Base-by-base conservation (phyloP, 2,888 invertebrate genomes). In the Drosophila kambysellisi region DNA sequence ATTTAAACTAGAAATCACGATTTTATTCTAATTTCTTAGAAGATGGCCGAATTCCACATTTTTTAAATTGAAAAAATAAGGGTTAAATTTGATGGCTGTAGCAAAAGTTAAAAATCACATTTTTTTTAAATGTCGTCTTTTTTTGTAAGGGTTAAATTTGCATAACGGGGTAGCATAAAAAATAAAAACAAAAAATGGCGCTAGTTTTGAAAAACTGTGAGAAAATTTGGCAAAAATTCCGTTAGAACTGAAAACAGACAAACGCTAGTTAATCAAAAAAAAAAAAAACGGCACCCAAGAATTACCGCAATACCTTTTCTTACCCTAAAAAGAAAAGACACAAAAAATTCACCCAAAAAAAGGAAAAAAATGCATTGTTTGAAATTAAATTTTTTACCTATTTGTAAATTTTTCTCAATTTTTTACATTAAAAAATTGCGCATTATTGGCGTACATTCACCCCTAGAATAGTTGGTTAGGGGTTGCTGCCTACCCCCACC, bases 381-480 rank as follows among this genome's bases (percentile, higher is more conserved):
- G n/a, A 64, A 72, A 72, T 68, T 51, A 29, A 17, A 32, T 64
- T 79, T 76, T 76, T 71, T 72, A 63, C 74, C 82, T 66, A 70
- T 58, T 64, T 80, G 76, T 79, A 72, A 79, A 68, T 81, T 79
- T 81, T 63, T 54, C 68, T 54, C 64, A 60, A 51, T 76, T 81
- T 80, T 85, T 88, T 86, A 79, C 76, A 63, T 74, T 72, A 82
- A 89, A 89, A 86, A 87, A 81, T 89, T 73, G 76, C 88, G 89
- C 87, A 89, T 89, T 88, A 88, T 83, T 79, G 66, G 64, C 65
- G 74, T 64, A 59, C 65, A 82, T 74, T 84, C 70, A 76, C 59
- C 79, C 70, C 30, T 52, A 64, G 15, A 46, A 46, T 46, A 46
- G 32, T 20, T 50, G 32, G 12, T 37, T 48, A 35, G 39, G 53